Evolutionary conservation across 35 echinoderm and acorn worm species (phyloP), one percentile per base, ranked within the genome.

Genomic region (Anneissia japonica): DNA sequence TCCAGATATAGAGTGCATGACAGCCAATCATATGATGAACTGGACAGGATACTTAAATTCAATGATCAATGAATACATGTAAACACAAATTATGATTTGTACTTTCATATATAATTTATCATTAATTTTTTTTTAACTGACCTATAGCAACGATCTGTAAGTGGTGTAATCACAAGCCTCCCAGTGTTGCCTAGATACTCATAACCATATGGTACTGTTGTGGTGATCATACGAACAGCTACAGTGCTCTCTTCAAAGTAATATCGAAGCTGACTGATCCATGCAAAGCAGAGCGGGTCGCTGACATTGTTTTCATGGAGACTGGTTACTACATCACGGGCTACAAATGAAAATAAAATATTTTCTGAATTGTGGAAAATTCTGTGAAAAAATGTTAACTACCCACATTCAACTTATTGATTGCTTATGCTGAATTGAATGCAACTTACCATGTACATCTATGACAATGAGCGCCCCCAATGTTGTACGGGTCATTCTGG

Each of bases 81-180:
- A n/a, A n/a, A n/a, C n/a, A n/a, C n/a, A n/a, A n/a, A n/a, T n/a
- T n/a, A n/a, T n/a, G n/a, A n/a, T n/a, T n/a, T n/a, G n/a, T n/a
- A n/a, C n/a, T n/a, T n/a, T n/a, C n/a, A n/a, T n/a, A n/a, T n/a
- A n/a, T n/a, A n/a, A n/a, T n/a, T n/a, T n/a, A n/a, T n/a, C n/a
- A n/a, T n/a, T n/a, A n/a, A n/a, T n/a, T n/a, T n/a, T n/a, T n/a
- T n/a, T n/a, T n/a, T n/a, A n/a, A 31, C 85, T 73, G 74, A 97
- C 95, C 95, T 97, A 86, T 97, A 97, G 43, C 95, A 97, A 36
- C 95, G 91, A 86, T 97, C 95, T 29, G 95, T 97, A 37, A 97
- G 89, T 32, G 95, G 95, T 31, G 95, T 97, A 10, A 97, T 97
- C 26, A 97, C 95, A 38, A 97, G 95, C 46, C 95, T 87, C 37